These are phyloP conservation scores for Tipula unca DNA, from an alignment of 2,888 invertebrate species.

Conservation along the genomic window DNA sequence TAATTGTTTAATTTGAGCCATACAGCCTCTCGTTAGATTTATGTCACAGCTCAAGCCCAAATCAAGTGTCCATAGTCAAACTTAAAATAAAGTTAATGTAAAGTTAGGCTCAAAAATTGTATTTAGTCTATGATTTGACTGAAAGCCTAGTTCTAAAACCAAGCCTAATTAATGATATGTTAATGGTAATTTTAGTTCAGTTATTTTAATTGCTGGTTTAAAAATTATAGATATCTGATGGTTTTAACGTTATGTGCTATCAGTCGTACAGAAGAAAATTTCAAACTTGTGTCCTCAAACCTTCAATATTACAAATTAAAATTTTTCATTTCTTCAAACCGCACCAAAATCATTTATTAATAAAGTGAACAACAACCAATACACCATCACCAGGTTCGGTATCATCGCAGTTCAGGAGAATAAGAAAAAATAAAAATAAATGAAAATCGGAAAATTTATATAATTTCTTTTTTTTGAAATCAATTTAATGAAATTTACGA, in stretches of 20 bases:
- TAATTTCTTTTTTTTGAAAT: neutral
- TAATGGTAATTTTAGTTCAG: no score
- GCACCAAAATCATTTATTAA: neutral
- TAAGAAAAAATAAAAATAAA: neutral
- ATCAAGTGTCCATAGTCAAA: no score
- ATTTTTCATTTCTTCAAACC: neutral
- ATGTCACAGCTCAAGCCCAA: no score
- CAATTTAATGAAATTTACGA: slow-evolving; percentile 1
- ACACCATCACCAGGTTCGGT: neutral
- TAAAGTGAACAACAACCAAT: neutral
- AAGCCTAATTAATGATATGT: no score
- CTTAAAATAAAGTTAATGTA: no score
- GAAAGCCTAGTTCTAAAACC: no score
- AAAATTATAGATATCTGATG: neutral
- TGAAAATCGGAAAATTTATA: neutral
- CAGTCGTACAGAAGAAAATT: neutral
- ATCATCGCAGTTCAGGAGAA: neutral
- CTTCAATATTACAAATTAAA: neutral
- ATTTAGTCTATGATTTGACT: no score
- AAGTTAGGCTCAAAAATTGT: no score
- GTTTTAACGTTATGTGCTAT: neutral
- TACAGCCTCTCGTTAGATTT: no score
- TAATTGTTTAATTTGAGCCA: no score
- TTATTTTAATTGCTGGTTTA: neutral
- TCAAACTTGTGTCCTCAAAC: neutral